Evolutionary conservation across 2,797 vertebrate species (phyloP).

Genomic region (Acanthurus lineatus): DNA sequence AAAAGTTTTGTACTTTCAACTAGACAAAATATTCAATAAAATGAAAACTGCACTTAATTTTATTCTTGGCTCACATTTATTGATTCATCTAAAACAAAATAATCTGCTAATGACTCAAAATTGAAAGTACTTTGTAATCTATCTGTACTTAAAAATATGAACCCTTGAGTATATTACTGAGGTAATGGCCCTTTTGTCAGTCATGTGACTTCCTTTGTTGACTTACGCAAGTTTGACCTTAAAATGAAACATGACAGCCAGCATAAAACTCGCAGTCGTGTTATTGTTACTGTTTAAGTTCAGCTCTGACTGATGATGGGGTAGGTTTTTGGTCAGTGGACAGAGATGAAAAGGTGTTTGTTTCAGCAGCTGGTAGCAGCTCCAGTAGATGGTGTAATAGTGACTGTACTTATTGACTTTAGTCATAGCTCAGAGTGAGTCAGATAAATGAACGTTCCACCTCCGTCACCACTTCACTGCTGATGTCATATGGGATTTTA

Average conservation of each 20-base stretch:
- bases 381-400: conserved; percentile 80
- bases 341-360: conserved; percentile 58
- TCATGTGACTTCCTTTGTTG: neutral
- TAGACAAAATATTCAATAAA: neutral
- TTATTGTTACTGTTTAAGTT: neutral
- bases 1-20: neutral
- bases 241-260: conserved; percentile 7
- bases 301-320: neutral
- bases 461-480: conserved; percentile 77
- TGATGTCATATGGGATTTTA: conserved; percentile 85
- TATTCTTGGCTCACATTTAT: neutral
- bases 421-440: conserved; percentile 73
- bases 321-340: conserved; percentile 33
- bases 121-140: neutral
- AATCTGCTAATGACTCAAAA: neutral
- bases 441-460: conserved; percentile 80
- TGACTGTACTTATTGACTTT: conserved; percentile 79
- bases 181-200: neutral
- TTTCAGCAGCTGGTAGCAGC: conserved; percentile 61
- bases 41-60: neutral
- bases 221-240: neutral
- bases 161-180: neutral
- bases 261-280: neutral
- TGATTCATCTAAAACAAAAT: neutral
- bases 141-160: neutral